These are phyloP conservation scores for Amphiduros pacificus DNA, from an alignment of 2,888 invertebrate genomes.

Conservation along the genomic window DNA sequence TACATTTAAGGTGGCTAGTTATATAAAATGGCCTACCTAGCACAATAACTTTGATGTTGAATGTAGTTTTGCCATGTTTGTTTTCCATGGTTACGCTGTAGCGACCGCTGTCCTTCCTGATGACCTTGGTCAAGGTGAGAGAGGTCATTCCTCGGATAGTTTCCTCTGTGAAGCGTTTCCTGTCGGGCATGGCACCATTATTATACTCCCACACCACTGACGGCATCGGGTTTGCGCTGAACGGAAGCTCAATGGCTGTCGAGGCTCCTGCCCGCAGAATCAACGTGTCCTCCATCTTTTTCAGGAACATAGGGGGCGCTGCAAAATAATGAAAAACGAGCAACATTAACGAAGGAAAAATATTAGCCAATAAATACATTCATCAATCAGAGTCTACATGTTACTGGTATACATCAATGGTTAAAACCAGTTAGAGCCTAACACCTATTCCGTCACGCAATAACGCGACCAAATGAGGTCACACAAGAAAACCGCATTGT, in stretches of 20 bases:
- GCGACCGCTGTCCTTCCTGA: conserved; percentile 29
- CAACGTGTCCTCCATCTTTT: conserved; percentile 28
- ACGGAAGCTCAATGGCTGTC: conserved; percentile 34
- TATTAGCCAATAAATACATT: too few relatives aligned
- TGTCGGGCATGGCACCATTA: conserved; percentile 29
- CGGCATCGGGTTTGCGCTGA: conserved; percentile 29
- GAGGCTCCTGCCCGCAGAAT: conserved; percentile 31
- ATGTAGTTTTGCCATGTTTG: conserved; percentile 28
- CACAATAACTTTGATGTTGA: conserved; percentile 31
- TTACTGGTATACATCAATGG: too few relatives aligned
- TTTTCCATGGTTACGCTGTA: conserved; percentile 34
- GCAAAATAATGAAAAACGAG: conserved; percentile 1
- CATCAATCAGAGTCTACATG: too few relatives aligned
- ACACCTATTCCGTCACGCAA: too few relatives aligned
- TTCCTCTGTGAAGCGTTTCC: conserved; percentile 29
- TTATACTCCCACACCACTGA: conserved; percentile 32
- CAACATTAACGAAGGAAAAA: too few relatives aligned
- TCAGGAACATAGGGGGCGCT: conserved; percentile 30
- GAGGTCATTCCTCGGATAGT: conserved; percentile 35
- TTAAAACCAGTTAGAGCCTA: too few relatives aligned
- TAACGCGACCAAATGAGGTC: too few relatives aligned
- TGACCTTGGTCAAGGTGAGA: conserved; percentile 30
- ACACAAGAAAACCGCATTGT: too few relatives aligned
- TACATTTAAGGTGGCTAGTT: too few relatives aligned
- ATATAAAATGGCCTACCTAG: conserved; percentile 69